Conservation (phyloP, 1,140 invertebrate species). For the Lepidostoma basale region DNA sequence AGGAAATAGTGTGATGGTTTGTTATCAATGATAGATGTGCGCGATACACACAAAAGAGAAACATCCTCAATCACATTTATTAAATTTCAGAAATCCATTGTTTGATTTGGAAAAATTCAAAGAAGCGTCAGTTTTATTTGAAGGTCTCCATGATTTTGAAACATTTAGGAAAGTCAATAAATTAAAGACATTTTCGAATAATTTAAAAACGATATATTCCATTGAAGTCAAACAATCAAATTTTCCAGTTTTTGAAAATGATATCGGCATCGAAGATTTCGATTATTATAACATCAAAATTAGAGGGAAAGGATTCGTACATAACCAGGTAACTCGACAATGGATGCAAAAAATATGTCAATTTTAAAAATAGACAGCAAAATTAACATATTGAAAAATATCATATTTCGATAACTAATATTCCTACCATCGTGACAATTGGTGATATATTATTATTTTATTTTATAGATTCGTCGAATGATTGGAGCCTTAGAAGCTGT, state of each 20-base stretch:
- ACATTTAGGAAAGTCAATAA: constrained; percentile 64
- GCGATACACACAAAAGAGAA: too few relatives aligned
- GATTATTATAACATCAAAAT: constrained; percentile 71
- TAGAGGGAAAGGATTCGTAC: constrained; percentile 69
- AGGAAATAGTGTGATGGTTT: too few relatives aligned
- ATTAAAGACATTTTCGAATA: constrained; percentile 55
- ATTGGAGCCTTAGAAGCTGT: constrained; percentile 67
- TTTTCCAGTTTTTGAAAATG: constrained; percentile 53
- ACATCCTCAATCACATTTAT: too few relatives aligned
- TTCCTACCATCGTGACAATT: not conserved
- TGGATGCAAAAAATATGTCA: not conserved
- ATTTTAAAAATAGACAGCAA: too few relatives aligned
- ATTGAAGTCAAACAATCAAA: constrained; percentile 58
- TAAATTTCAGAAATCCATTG: constrained; percentile 54
- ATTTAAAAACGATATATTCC: constrained; percentile 57
- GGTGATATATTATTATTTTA: not conserved
- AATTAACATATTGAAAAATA: not conserved
- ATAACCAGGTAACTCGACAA: constrained; percentile 67
- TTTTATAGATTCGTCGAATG: constrained; percentile 72
- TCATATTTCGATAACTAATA: not conserved
- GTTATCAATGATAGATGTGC: too few relatives aligned
- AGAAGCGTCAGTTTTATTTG: constrained; percentile 62
- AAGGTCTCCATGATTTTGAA: constrained; percentile 71
- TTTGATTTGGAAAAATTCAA: constrained; percentile 67
- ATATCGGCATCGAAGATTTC: constrained; percentile 48